phyloP scores from a whole-genome alignment of 2,113 vertebrate genomes.

The Heterotis niloticus region DNA sequence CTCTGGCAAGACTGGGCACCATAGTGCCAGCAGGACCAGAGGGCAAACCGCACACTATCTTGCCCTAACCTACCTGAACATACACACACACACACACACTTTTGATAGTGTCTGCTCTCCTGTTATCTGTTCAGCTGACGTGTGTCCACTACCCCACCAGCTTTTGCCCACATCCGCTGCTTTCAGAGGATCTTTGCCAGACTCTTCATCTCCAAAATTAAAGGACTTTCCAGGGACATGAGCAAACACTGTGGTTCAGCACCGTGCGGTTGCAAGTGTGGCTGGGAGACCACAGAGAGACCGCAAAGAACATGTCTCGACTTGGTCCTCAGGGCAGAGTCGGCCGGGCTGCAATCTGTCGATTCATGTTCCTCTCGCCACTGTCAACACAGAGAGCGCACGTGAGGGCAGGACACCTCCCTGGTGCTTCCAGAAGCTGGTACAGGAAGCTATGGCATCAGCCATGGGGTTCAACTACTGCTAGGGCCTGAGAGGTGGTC shows the following conservation, averaged over 20 bases:
- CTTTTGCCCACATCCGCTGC: neutral
- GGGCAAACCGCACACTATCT: no score
- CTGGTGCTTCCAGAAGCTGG: neutral
- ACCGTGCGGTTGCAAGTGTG: conserved; percentile 27
- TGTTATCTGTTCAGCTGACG: no score
- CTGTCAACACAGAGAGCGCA: neutral
- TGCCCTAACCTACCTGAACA: no score
- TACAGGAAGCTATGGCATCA: no score
- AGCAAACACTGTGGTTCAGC: conserved; percentile 31
- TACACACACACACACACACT: no score
- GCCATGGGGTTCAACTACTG: no score
- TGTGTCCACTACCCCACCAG: neutral
- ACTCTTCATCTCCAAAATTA: conserved; percentile 41
- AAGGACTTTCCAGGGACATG: conserved; percentile 34
- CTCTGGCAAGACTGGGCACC: no score
- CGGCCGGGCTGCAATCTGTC: neutral
- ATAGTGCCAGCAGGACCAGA: no score
- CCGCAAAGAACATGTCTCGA: conserved; percentile 22
- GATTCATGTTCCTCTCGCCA: neutral
- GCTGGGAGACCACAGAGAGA: conserved; percentile 25
- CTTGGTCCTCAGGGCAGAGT: neutral
- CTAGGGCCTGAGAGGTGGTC: neutral
- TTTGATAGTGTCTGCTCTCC: no score
- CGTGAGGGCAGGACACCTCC: neutral
- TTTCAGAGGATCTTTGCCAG: conserved; percentile 25